phyloP scores from a whole-genome alignment of 2,797 vertebrate genomes.

The Perodicticus potto region DNA sequence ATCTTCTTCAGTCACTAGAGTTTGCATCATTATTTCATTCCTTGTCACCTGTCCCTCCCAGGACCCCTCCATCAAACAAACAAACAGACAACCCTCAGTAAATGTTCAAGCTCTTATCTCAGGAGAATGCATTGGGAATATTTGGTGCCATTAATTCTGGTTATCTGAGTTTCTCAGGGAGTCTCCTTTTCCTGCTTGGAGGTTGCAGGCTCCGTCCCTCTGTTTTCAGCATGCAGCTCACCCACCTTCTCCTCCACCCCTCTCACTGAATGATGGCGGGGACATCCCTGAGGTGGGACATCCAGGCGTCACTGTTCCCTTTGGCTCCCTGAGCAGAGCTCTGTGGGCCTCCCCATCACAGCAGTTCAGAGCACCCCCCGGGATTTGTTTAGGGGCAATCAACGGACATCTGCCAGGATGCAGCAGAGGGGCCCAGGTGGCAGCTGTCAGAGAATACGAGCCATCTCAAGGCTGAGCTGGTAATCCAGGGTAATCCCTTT shows the following conservation, averaged over 20 bases:
- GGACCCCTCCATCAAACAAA: too few species aligned
- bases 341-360: rapidly evolving
- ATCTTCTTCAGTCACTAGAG: rapidly evolving
- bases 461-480: background rate
- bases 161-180: background rate
- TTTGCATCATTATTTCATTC: background rate
- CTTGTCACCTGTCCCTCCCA: background rate
- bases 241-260: background rate
- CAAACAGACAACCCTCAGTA: background rate
- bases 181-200: background rate
- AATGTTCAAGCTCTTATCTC: background rate
- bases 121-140: rapidly evolving
- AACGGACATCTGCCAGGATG: background rate
- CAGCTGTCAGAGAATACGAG: background rate
- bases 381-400: background rate
- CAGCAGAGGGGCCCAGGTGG: background rate
- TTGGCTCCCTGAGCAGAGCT: background rate
- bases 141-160: rapidly evolving
- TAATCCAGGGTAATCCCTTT: too few species aligned
- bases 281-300: rapidly evolving
- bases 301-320: rapidly evolving
- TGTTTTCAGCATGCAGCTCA: background rate
- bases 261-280: background rate
- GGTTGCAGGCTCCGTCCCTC: rapidly evolving
- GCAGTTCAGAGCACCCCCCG: background rate